Percentiles rank a stretch among this genome's conserved stretches.
phyloP scores from a whole-genome alignment of 2,888 invertebrate genomes.

The Eupithecia vulgata region DNA sequence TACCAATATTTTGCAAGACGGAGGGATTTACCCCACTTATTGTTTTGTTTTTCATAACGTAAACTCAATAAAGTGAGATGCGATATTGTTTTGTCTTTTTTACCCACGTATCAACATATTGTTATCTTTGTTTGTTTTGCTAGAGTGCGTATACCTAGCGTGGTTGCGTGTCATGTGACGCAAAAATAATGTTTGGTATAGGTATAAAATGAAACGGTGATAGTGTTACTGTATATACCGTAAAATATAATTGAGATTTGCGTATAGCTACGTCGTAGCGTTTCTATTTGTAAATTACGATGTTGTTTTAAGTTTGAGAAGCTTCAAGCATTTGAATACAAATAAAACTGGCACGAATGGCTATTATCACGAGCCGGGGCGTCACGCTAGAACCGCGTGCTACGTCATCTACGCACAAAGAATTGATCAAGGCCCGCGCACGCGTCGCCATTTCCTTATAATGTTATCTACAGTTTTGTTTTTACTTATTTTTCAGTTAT shows the following conservation, averaged over 20 bases:
- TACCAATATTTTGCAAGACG: slow-evolving; percentile 5
- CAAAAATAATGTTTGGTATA: slow-evolving; percentile 46
- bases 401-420: slow-evolving; percentile 72
- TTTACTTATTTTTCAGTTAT: slow-evolving; percentile 14
- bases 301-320: slow-evolving; percentile 4
- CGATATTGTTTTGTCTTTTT: slow-evolving; percentile 24
- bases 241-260: background rate
- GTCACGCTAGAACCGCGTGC: slow-evolving; percentile 68
- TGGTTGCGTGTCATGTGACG: slow-evolving; percentile 52
- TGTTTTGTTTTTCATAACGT: background rate
- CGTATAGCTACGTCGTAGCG: background rate
- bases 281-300: background rate
- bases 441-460: slow-evolving; percentile 64
- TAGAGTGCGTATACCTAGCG: slow-evolving; percentile 26
- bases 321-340: slow-evolving; percentile 30
- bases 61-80: background rate
- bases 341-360: slow-evolving; percentile 36
- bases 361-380: slow-evolving; percentile 41
- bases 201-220: slow-evolving; percentile 5
- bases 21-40: slow-evolving; percentile 21
- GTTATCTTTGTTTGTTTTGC: slow-evolving; percentile 63
- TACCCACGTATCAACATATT: slow-evolving; percentile 16
- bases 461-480: slow-evolving; percentile 24
- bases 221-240: background rate
- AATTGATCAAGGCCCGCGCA: slow-evolving; percentile 58